Percentiles rank a stretch among this genome's conserved stretches.
Evolutionary conservation across 2,797 vertebrate species (phyloP).

Genomic region (Acanthurus lineatus): DNA sequence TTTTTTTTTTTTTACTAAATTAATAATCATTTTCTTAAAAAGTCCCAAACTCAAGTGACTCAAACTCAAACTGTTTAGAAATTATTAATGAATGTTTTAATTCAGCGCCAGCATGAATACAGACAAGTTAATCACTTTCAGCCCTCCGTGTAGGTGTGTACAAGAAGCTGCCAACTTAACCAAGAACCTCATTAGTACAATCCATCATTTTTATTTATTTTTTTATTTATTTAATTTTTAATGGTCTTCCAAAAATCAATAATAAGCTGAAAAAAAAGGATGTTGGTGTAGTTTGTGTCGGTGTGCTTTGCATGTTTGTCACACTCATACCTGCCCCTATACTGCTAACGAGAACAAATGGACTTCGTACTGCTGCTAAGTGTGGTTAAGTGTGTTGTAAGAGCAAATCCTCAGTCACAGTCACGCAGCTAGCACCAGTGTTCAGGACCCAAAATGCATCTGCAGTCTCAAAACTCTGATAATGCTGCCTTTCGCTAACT

Average conservation of each 20-base stretch:
- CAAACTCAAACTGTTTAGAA: constrained; percentile 12
- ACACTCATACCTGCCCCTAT: background rate
- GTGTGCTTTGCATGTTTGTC: background rate
- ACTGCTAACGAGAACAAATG: constrained; percentile 8
- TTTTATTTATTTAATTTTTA: constrained; percentile 11
- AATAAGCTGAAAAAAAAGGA: background rate
- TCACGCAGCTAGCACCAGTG: background rate
- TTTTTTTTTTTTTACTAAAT: background rate
- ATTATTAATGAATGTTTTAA: constrained; percentile 55
- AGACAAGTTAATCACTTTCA: constrained; percentile 42
- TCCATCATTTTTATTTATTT: constrained; percentile 26
- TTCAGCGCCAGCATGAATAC: constrained; percentile 34
- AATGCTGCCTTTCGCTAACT: background rate
- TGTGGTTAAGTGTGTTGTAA: constrained; percentile 17
- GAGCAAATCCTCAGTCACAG: constrained; percentile 19
- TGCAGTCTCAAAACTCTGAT: background rate
- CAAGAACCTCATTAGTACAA: constrained; percentile 24
- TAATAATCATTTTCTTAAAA: constrained; percentile 5
- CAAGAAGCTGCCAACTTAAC: background rate
- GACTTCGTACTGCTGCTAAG: constrained; percentile 15
- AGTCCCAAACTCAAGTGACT: background rate
- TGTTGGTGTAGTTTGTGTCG: background rate
- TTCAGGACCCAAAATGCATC: background rate
- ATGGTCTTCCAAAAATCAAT: background rate
- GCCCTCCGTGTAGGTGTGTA: constrained; percentile 13